Percentiles rank a stretch among this genome's conserved stretches.
These are phyloP conservation scores for Glaucopsyche alexis DNA, from an alignment of 2,888 invertebrate genomes.

Conservation along the genomic window DNA sequence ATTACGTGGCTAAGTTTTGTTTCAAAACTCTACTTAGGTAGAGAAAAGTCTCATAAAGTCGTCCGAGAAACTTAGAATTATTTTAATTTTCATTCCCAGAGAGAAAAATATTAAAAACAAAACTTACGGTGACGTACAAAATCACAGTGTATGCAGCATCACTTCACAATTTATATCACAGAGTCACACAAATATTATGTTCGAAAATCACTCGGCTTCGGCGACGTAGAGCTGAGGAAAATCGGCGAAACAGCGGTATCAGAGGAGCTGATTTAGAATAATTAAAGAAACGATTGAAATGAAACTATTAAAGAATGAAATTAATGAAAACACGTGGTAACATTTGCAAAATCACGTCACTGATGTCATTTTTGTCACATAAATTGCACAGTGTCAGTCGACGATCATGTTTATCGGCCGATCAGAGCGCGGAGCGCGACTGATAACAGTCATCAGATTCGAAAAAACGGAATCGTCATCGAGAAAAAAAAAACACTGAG, in stretches of 20 bases:
- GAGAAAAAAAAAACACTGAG: constrained; percentile 61
- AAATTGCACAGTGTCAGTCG: constrained; percentile 44
- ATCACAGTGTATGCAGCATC: constrained; percentile 67
- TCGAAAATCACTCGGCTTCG: constrained; percentile 45
- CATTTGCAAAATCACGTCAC: constrained; percentile 70
- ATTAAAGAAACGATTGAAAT: constrained; percentile 67
- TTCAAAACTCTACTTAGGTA: neutral
- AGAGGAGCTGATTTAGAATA: constrained; percentile 47
- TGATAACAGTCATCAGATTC: constrained; percentile 75
- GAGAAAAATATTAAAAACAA: constrained; percentile 5
- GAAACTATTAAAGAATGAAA: constrained; percentile 67
- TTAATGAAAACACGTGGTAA: constrained; percentile 66
- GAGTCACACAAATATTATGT: constrained; percentile 52
- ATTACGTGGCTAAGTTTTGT: neutral
- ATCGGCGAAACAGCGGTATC: neutral
- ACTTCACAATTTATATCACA: constrained; percentile 63
- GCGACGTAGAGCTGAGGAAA: constrained; percentile 34
- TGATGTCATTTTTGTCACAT: constrained; percentile 66
- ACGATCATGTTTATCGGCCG: constrained; percentile 52
- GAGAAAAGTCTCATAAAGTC: neutral
- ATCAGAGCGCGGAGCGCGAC: constrained; percentile 65
- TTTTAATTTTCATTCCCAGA: neutral
- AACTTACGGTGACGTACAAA: constrained; percentile 62
- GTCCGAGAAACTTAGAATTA: neutral
- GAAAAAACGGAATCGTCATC: constrained; percentile 74